Evolutionary conservation across 2,888 invertebrate species (phyloP).

Genomic region (Eledona agricola): DNA sequence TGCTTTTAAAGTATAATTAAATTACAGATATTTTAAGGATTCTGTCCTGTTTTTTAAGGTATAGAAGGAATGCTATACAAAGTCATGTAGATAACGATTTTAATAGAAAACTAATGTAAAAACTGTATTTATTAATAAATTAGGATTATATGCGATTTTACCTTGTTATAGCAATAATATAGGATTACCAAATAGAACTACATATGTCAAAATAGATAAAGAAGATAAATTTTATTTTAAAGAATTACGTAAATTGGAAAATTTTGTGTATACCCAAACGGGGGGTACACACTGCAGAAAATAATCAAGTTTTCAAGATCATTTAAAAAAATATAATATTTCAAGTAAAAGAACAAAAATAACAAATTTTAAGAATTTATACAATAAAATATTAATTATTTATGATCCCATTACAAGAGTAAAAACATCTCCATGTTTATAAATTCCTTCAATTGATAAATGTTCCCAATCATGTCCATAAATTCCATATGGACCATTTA

Average conservation of each 20-base stretch:
- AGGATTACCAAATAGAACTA: no score
- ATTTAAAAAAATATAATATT: no score
- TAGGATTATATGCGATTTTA: slow-evolving; percentile 6
- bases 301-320: no score
- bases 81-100: slow-evolving; percentile 1
- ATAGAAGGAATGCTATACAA: slow-evolving; percentile 1
- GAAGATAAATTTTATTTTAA: no score
- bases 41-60: slow-evolving; percentile 3
- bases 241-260: no score
- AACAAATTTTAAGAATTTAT: slow-evolving; percentile 5
- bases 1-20: no score
- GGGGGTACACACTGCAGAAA: no score
- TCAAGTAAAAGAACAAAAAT: no score
- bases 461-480: slow-evolving; percentile 10
- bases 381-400: slow-evolving; percentile 8
- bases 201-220: no score
- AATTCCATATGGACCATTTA: slow-evolving; percentile 14
- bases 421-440: slow-evolving; percentile 15
- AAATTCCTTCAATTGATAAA: slow-evolving; percentile 20
- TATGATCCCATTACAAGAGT: slow-evolving; percentile 14
- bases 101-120: not conserved
- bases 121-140: slow-evolving; percentile 5
- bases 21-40: no score
- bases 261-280: no score
- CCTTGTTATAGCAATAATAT: not conserved